These are phyloP conservation scores for Bhutanitis thaidina DNA, from an alignment of 2,888 invertebrate species.

Conservation along the genomic window DNA sequence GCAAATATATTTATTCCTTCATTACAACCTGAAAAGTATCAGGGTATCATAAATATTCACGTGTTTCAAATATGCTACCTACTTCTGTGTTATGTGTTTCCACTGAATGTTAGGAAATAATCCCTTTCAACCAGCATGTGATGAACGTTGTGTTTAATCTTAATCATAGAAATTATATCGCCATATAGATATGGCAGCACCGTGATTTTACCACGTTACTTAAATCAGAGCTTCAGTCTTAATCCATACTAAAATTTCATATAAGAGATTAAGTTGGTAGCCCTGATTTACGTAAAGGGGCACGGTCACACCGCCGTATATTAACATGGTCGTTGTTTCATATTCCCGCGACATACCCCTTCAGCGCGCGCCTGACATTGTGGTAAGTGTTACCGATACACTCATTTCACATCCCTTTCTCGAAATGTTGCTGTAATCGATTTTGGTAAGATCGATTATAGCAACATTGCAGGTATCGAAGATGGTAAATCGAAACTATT, in stretches of 20 bases:
- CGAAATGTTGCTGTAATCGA: too few species aligned
- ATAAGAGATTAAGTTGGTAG: neutral
- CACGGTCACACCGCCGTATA: neutral
- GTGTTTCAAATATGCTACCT: neutral
- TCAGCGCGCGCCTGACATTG: constrained; percentile 67
- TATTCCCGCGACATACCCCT: constrained; percentile 33
- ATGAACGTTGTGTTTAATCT: neutral
- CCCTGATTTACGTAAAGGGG: neutral
- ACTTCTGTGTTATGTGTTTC: neutral
- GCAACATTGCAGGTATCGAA: too few species aligned
- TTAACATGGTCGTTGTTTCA: constrained; percentile 40
- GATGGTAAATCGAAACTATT: too few species aligned
- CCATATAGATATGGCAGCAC: neutral
- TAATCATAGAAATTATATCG: neutral
- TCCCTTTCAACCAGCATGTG: neutral
- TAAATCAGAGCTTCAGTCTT: neutral
- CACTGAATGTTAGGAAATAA: neutral
- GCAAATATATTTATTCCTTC: too few species aligned
- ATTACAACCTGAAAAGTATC: neutral
- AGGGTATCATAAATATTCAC: neutral
- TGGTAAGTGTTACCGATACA: constrained; percentile 42
- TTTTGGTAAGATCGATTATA: too few species aligned
- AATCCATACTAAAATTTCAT: neutral
- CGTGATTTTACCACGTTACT: neutral
- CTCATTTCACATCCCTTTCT: neutral